Evolutionary conservation across 2,888 invertebrate species (phyloP), one percentile per base, ranked within the genome.

Genomic region (Chrysolina haemoptera): DNA sequence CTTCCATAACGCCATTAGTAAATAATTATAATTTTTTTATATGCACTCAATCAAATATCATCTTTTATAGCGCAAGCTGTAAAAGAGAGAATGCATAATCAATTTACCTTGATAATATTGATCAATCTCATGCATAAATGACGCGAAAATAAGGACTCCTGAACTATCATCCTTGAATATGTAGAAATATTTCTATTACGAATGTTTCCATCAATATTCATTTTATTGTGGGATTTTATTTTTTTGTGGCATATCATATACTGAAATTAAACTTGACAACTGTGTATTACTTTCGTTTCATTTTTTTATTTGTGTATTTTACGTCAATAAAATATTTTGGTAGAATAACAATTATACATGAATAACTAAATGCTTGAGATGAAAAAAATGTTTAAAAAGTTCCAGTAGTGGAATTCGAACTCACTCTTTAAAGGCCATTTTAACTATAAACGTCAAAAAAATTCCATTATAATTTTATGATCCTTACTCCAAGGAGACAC

Each of bases 81-180:
- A 12, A 55, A 55, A 55, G 53, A 18, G 22, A 22, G 20, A 55
- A 55, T 55, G 14, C 22, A 55, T 20, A 55, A 55, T 55, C 22
- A 22, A 22, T 10, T 14, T 12, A 55, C 55, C 55, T 55, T 22
- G 55, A 20, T 3, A 1, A 18, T 1, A 16, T 12, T 6, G 3
- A 18, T 12, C 12, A 55, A 22, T 55, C 55, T 2, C 5, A 55
- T 55, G 22, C 22, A 55, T 20, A 12, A 3, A 10, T 16, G 9
- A 9, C n/a, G n/a, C 5, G 0, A n/a, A 48, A 16, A 48, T 35
- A 4, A n/a, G 16, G 43, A 43, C 14, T 43, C 2, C 5, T 16
- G 16, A 16, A 16, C 16, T 10, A n/a, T 5, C 48, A 48, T 48
- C 48, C 48, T 48, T 48, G 16, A 16, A 48, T 9, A 16, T 48